phyloP scores from a whole-genome alignment of 1,140 invertebrate species.

The Cotesia vestalis region DNA sequence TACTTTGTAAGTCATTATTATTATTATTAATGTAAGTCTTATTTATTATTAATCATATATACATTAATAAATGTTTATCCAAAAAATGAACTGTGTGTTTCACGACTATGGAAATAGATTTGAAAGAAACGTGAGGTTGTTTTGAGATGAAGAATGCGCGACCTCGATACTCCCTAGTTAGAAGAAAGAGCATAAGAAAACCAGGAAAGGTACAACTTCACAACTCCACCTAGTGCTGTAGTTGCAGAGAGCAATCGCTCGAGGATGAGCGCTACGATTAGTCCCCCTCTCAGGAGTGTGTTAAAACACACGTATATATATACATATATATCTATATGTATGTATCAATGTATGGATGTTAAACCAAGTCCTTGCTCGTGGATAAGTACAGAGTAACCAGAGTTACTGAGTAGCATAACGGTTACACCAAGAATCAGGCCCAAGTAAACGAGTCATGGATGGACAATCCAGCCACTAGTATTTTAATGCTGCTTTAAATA shows the following conservation, averaged over 20 bases:
- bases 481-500: background rate
- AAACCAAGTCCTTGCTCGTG: no score
- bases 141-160: conserved; percentile 28
- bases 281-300: conserved; percentile 9
- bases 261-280: conserved; percentile 33
- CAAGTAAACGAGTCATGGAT: conserved; percentile 13
- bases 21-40: no score
- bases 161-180: conserved; percentile 20
- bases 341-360: background rate
- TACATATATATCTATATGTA: background rate
- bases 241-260: conserved; percentile 10
- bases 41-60: no score
- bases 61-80: background rate
- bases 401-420: background rate
- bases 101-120: conserved; percentile 30
- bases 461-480: background rate
- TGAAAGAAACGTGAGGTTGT: conserved; percentile 27
- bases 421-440: conserved; percentile 12
- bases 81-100: conserved; percentile 3
- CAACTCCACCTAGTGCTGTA: conserved; percentile 28
- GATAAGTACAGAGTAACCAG: no score
- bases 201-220: conserved; percentile 29
- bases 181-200: conserved; percentile 25
- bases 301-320: conserved; percentile 24
- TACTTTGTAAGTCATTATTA: no score